Evolutionary conservation across 2,888 invertebrate genomes (phyloP).

Genomic region (Polylopha cassiicola): DNA sequence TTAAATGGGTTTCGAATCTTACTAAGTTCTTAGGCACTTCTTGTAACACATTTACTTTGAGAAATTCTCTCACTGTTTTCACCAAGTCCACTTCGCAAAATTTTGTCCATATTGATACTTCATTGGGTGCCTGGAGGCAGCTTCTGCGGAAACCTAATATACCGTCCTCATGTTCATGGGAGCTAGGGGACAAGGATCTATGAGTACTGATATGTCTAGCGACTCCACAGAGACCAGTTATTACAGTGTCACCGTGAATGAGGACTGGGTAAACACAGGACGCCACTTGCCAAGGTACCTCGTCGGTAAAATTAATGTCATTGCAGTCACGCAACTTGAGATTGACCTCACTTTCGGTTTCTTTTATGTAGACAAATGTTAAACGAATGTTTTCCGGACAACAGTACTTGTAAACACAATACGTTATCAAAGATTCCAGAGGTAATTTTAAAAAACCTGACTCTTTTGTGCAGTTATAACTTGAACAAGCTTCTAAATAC

Average conservation of each 20-base stretch:
- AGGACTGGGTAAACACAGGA: slow-evolving; percentile 81
- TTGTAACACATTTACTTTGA: slow-evolving; percentile 32
- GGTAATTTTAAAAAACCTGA: slow-evolving; percentile 44
- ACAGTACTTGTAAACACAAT: slow-evolving; percentile 80
- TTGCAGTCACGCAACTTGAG: slow-evolving; percentile 44
- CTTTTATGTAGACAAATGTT: slow-evolving; percentile 54
- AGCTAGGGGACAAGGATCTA: slow-evolving; percentile 29
- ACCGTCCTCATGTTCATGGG: slow-evolving; percentile 58
- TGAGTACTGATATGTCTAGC: slow-evolving; percentile 57
- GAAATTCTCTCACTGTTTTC: slow-evolving; percentile 71
- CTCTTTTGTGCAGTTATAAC: too few species aligned
- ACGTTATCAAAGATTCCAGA: slow-evolving; percentile 80
- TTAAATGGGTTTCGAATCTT: slow-evolving; percentile 90
- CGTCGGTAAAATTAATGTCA: slow-evolving; percentile 44
- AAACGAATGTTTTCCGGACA: slow-evolving; percentile 57
- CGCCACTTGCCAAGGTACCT: slow-evolving; percentile 67
- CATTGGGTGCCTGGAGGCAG: slow-evolving; percentile 89
- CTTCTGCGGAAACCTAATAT: slow-evolving; percentile 88
- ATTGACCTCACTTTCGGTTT: slow-evolving; percentile 26
- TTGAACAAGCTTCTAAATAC: slow-evolving; percentile 47
- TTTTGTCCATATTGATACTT: slow-evolving; percentile 92
- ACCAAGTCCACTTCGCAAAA: slow-evolving; percentile 93
- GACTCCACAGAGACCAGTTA: slow-evolving; percentile 88
- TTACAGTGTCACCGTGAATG: slow-evolving; percentile 76
- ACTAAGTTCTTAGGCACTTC: slow-evolving; percentile 82